These are phyloP conservation scores for Tortrix viridana DNA, from an alignment of 2,888 invertebrate species.

Conservation along the genomic window DNA sequence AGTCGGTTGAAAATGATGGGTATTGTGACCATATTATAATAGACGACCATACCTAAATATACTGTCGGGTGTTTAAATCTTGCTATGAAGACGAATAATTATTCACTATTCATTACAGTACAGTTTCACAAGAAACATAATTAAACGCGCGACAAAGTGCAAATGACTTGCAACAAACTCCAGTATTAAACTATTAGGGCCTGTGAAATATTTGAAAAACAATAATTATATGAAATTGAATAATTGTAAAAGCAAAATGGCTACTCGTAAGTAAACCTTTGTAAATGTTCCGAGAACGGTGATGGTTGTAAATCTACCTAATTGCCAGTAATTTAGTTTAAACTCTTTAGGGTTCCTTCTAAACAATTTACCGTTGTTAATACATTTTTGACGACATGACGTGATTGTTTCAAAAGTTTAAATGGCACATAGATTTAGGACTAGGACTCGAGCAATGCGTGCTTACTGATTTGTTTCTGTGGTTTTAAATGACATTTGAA, in stretches of 20 bases:
- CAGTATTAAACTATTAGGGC: constrained; percentile 16
- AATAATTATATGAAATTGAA: constrained; percentile 58
- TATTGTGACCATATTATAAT: no score
- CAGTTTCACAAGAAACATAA: neutral
- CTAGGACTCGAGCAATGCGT: no score
- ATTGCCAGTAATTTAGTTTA: constrained; percentile 65
- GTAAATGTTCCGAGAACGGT: constrained; percentile 66
- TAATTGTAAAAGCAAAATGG: constrained; percentile 50
- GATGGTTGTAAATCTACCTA: constrained; percentile 79
- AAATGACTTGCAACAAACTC: neutral
- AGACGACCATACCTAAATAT: no score
- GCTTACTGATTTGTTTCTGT: no score
- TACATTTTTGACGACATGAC: neutral
- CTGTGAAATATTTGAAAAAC: constrained; percentile 34
- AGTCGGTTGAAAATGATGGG: no score
- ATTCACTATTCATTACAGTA: no score
- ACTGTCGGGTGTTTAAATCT: no score
- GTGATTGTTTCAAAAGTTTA: neutral
- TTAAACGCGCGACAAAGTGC: neutral
- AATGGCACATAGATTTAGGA: neutral
- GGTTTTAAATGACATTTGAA: no score
- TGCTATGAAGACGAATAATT: no score
- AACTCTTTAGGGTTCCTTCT: constrained; percentile 34
- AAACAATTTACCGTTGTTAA: neutral
- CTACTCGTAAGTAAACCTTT: constrained; percentile 46